Evolutionary conservation across 2,888 invertebrate genomes (phyloP), one percentile per base, ranked within the genome.

Genomic region (Rapana venosa): DNA sequence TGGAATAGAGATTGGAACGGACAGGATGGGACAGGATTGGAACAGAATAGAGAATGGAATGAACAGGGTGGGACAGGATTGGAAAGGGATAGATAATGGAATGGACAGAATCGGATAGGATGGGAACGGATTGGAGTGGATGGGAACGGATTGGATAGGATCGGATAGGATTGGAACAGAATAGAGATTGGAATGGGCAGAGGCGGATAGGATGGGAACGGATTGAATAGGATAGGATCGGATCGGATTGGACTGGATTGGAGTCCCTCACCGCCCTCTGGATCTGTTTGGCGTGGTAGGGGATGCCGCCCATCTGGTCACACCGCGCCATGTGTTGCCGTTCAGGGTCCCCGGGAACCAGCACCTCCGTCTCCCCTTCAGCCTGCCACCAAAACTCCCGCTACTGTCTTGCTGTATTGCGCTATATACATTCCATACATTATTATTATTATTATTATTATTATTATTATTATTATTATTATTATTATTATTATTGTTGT

Each of bases 321-420:
- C 98, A 97, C 88, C 97, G 96, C 58, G 96, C 96, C 96, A 97
- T 98, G 90, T 97, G 97, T 0, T 95, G 95, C 89, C 97, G 97
- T 95, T 98, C 98, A 83, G 98, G 98, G 96, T 99, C 99, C 0
- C 99, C 99, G 35, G 98, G 97, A 0, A 98, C 97, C 87, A 98
- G 93, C 0, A 99, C 98, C 13, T 98, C 97, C 66, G 97, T 96
- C 90, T 95, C 94, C 1, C 93, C 94, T 81, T 94, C 94, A 70
- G 93, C 93, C 95, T 95, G 87, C 11, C 58, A 61, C 22, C 26
- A 47, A 47, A 47, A 47, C 47, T 47, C 47, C 47, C 8, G 47
- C 47, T 47, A 47, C 47, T 47, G 47, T 47, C 8, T 8, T 47
- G 47, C 8, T 47, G 4, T 47, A 8, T 47, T 47, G n/a, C n/a